Conservation (phyloP, 2,888 invertebrate genomes). For the Leucoptera coffeella region DNA sequence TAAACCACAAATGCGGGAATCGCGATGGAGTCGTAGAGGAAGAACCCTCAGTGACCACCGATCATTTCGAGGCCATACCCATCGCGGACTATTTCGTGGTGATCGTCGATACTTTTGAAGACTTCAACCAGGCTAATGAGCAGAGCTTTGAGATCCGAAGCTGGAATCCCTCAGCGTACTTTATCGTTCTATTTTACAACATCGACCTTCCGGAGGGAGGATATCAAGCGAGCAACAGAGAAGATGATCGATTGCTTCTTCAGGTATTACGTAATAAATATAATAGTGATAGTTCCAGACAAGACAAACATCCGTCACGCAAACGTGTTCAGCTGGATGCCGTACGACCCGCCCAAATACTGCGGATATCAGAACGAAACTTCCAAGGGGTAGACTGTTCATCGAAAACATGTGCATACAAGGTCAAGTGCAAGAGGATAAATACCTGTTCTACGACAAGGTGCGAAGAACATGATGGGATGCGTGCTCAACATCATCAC, state of each 20-base stretch:
- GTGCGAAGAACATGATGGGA: conserved; percentile 25
- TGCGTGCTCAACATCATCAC: conserved; percentile 43
- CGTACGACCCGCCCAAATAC: conserved; percentile 28
- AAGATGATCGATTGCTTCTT: conserved; percentile 23
- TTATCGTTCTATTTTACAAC: conserved; percentile 22
- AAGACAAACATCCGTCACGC: conserved; percentile 16
- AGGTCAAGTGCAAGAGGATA: conserved; percentile 14
- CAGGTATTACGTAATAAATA: conserved; percentile 22
- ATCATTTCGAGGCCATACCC: conserved; percentile 12
- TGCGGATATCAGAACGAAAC: conserved; percentile 31
- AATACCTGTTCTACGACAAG: conserved; percentile 14
- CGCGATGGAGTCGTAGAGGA: conserved; percentile 8
- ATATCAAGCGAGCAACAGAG: conserved; percentile 12
- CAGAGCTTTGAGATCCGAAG: conserved; percentile 17
- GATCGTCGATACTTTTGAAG: conserved; percentile 17
- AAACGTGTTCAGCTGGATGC: conserved; percentile 24
- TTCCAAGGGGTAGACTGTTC: conserved; percentile 15
- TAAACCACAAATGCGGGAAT: conserved; percentile 13
- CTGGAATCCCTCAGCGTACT: conserved; percentile 32
- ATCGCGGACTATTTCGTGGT: conserved; percentile 23
- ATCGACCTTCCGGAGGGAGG: conserved; percentile 10
- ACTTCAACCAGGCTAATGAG: conserved; percentile 17
- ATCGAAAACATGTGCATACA: conserved; percentile 20
- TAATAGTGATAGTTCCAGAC: conserved; percentile 19
- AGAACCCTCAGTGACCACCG: conserved; percentile 10